Evolutionary conservation across 2,888 invertebrate genomes (phyloP), one percentile per base, ranked within the genome.

Genomic region (Epinotia nisella): DNA sequence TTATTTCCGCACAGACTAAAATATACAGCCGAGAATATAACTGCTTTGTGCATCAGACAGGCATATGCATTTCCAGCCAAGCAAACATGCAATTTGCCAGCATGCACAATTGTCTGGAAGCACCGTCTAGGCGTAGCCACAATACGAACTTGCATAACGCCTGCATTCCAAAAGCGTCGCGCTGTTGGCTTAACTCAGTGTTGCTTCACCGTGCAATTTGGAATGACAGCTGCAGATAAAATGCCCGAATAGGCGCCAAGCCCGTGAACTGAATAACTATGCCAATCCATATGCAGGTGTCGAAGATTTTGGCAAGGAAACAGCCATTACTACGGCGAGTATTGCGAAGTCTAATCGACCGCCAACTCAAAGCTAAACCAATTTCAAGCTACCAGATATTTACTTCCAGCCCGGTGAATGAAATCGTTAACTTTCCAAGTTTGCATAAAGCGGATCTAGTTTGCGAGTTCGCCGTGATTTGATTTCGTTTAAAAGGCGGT

Each of bases 191-290:
- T 79, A 76, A 76, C 77, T 79, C 66, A 74, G 49, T 65, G 81
- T 87, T 86, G 82, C 84, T 80, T 82, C 85, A 86, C 76, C 77
- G 65, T 78, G 78, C 69, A 77, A 76, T 83, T 83, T 81, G 82
- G 80, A 84, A 81, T 83, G 80, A 79, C 80, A 79, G 75, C 82
- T 80, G 81, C 82, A 85, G 84, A 86, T 86, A 83, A 84, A 84
- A 81, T 81, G 82, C 83, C 85, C 81, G 84, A 86, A 86, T 85
- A 85, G 83, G 82, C 84, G 85, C 82, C 85, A 83, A 86, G 75
- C 76, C 80, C 84, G 83, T 84, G 87, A 80, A 80, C 79, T 82
- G 86, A 88, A 89, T 88, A 85, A 82, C 83, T 78, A 85, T 84
- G 82, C 80, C 82, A 81, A 83, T 88, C 87, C 58, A 82, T 80